phyloP scores from a whole-genome alignment of 2,888 invertebrate genomes.

The Steromphala cineraria region DNA sequence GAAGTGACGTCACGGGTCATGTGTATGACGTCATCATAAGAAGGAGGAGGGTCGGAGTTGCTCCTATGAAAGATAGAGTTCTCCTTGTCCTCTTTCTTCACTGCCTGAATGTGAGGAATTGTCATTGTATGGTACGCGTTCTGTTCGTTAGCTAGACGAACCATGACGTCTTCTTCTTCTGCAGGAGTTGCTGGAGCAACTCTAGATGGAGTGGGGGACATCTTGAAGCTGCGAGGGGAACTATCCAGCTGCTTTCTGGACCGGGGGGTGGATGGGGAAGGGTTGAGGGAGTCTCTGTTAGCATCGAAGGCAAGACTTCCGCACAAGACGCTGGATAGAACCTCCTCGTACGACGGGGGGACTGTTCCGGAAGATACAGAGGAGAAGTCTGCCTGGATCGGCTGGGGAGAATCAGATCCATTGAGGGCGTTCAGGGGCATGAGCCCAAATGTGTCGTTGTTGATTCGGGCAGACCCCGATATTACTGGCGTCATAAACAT shows the following conservation, averaged over 20 bases:
- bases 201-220: background rate
- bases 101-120: background rate
- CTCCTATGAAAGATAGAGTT: background rate
- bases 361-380: background rate
- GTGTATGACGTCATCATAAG: background rate
- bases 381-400: background rate
- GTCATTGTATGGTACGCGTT: background rate
- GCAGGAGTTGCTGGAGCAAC: background rate
- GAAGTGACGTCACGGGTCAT: conserved; percentile 3
- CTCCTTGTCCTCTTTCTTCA: background rate
- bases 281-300: conserved; percentile 13
- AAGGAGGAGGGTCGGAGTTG: background rate
- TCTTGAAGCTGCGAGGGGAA: background rate
- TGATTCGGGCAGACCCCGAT: conserved; percentile 7
- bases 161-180: background rate
- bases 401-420: background rate
- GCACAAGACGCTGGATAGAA: conserved; percentile 8
- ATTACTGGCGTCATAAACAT: conserved; percentile 31
- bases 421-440: conserved; percentile 32
- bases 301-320: conserved; percentile 25
- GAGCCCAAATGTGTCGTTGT: conserved; percentile 17
- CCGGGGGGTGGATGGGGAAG: background rate
- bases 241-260: background rate
- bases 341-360: conserved; percentile 25
- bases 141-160: background rate